Evolutionary conservation across 1,140 invertebrate genomes (phyloP), one percentile per base, ranked within the genome.

Genomic region (Pectinophora gossypiella): DNA sequence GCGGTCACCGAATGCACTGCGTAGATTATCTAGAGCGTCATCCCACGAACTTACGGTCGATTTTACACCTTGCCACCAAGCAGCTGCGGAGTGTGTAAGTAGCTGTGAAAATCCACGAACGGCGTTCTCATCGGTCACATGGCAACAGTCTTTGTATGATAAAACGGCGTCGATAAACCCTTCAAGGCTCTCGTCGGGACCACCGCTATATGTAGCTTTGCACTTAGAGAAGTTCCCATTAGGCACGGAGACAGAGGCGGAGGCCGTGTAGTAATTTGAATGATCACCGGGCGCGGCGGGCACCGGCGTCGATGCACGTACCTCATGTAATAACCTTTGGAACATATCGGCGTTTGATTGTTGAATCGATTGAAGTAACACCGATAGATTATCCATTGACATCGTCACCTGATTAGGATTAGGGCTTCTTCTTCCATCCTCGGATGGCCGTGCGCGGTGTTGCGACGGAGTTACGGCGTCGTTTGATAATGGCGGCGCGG

Each of bases 61-160:
- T 35, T 48, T 48, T 3, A 51, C 35, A 15, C 48, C 48, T 22
- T 42, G 35, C 48, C 48, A 51, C 48, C 48, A 51, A 3, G 38
- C 35, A 1, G 48, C 48, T 7, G 38, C 48, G 1, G 40, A 12
- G 15, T 40, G 9, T 16, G 18, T 40, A 0, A 51, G 36, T 2
- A 51, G 48, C 12, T 19, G 12, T 6, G 35, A 13, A 18, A 51
- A 18, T 4, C 35, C 48, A 10, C 16, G n/a, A 2, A 51, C 18
- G 20, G 36, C 36, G 20, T 42, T 36, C 9, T 10, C 18, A 1
- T 51, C 48, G n/a, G 36, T 3, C 0, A 51, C 20, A 5, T 22
- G 1, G 1, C n/a, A 19, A 27, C 35, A 27, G 1, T 22, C 20
- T 7, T 22, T 42, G 36, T 15, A 51, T 0, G 20, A n/a, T n/a